Evolutionary conservation across 2,888 invertebrate species (phyloP).

Genomic region (Heliconius charithonia): DNA sequence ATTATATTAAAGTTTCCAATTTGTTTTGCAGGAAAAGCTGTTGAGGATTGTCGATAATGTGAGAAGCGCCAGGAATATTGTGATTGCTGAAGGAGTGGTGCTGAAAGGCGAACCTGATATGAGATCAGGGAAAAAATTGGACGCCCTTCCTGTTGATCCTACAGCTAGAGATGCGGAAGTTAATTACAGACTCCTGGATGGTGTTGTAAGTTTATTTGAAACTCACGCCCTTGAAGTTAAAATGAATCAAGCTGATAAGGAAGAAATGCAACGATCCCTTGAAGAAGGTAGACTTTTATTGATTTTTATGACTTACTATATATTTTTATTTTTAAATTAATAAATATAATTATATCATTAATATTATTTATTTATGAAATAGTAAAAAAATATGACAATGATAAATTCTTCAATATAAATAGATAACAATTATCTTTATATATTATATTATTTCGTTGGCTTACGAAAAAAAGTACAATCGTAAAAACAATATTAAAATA

Average conservation of each 20-base stretch:
- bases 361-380: background rate
- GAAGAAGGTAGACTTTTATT: slow-evolving; percentile 87
- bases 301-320: slow-evolving; percentile 16
- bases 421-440: background rate
- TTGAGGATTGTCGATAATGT: slow-evolving; percentile 87
- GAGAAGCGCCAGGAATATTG: slow-evolving; percentile 74
- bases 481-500: background rate
- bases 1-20: slow-evolving; percentile 38
- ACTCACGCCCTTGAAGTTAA: slow-evolving; percentile 92
- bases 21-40: slow-evolving; percentile 86
- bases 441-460: background rate
- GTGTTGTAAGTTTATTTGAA: slow-evolving; percentile 89
- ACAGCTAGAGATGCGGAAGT: slow-evolving; percentile 89
- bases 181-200: slow-evolving; percentile 89
- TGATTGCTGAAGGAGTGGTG: slow-evolving; percentile 85
- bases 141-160: slow-evolving; percentile 88
- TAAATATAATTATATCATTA: slow-evolving; percentile 31
- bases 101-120: slow-evolving; percentile 81
- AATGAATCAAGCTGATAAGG: slow-evolving; percentile 88
- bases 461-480: background rate
- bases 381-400: no score
- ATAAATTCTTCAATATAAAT: no score
- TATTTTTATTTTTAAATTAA: background rate
- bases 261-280: slow-evolving; percentile 89
- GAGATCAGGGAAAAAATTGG: slow-evolving; percentile 83